Conservation (phyloP, 2,113 vertebrate species). For the Zapus hudsonius region DNA sequence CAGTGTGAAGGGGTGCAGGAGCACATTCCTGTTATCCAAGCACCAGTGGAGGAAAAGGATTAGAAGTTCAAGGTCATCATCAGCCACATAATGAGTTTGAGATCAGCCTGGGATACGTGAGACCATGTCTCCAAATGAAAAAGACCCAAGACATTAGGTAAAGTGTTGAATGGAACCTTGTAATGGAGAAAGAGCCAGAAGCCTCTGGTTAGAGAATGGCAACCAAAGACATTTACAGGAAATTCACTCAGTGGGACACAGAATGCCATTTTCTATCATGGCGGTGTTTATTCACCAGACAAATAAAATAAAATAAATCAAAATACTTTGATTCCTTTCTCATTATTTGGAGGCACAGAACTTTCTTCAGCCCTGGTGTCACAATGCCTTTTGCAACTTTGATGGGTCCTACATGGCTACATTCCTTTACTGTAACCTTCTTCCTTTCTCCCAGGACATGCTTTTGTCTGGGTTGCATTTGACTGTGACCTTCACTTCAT, state of each 20-base stretch:
- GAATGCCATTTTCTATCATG: neutral
- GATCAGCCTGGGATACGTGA: neutral
- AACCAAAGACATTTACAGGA: neutral
- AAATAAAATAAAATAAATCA: too few relatives aligned
- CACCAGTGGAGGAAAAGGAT: neutral
- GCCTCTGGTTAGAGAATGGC: neutral
- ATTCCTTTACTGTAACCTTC: neutral
- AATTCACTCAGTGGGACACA: neutral
- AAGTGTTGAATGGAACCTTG: neutral
- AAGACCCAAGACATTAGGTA: neutral
- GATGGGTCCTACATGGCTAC: neutral
- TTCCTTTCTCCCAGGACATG: neutral
- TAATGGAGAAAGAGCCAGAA: neutral
- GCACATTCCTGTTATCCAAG: neutral
- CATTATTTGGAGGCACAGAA: neutral
- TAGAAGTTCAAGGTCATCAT: neutral
- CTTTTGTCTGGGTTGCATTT: neutral
- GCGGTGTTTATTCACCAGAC: neutral
- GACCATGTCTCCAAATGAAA: neutral
- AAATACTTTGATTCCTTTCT: neutral
- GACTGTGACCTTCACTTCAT: too few relatives aligned
- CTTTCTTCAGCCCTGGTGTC: neutral
- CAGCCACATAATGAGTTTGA: neutral
- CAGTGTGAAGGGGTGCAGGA: too few relatives aligned
- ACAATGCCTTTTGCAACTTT: neutral